phyloP scores from a whole-genome alignment of 1,140 invertebrate genomes.

The Brachionus paranguensis region DNA sequence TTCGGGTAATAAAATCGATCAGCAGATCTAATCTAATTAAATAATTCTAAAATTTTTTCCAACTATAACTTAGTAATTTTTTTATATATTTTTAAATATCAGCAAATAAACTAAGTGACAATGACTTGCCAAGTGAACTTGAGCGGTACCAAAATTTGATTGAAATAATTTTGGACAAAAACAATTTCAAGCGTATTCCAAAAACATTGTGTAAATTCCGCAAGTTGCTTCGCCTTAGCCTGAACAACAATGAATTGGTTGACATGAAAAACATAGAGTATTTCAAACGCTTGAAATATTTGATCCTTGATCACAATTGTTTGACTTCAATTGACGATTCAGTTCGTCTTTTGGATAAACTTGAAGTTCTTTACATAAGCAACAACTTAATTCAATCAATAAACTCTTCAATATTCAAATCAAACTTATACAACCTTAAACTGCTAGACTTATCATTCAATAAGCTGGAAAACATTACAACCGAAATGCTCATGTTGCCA shows the following conservation, averaged over 20 bases:
- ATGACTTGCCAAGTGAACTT: conserved; percentile 3
- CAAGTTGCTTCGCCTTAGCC: background rate
- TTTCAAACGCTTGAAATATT: conserved; percentile 20
- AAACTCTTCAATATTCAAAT: background rate
- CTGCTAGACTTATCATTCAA: conserved; percentile 13
- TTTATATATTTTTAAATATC: background rate
- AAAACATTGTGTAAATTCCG: background rate
- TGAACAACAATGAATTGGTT: background rate
- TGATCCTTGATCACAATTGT: conserved; percentile 1
- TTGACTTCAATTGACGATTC: background rate
- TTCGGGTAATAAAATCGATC: too few species aligned
- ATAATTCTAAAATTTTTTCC: background rate
- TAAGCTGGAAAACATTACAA: background rate
- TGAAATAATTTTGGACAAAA: conserved; percentile 4
- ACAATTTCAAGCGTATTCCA: conserved; percentile 2
- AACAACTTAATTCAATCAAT: conserved; percentile 12
- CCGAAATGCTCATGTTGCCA: conserved; percentile 31
- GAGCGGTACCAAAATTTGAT: conserved; percentile 12
- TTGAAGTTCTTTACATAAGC: background rate
- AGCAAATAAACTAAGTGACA: conserved; percentile 7
- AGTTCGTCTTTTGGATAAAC: background rate
- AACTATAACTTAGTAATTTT: background rate
- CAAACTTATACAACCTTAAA: conserved; percentile 8
- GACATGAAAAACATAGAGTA: conserved; percentile 27
- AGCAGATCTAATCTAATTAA: too few species aligned